Base-by-base conservation (phyloP, 2,888 invertebrate species). In the Cabera pusaria region DNA sequence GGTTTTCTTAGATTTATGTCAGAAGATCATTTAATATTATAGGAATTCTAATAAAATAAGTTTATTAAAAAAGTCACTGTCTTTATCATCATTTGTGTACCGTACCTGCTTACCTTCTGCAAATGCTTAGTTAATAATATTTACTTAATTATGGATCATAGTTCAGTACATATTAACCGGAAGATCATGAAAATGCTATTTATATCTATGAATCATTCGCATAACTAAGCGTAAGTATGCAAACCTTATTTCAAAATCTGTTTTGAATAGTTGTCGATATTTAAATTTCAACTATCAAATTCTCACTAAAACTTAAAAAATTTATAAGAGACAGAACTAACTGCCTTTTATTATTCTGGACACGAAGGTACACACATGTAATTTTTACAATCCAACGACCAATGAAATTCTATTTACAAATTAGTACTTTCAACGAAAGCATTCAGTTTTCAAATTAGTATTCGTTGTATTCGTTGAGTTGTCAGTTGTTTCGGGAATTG, bases 401-500 rank as follows among this genome's bases (percentile, higher is more conserved):
- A 32, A 32, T 32, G 21, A 21, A 10, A 3, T 21, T 38, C 20
- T n/a, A 21, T 22, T 26, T 18, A 22, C 11, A 32, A 32, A 38
- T 31, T 31, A 23, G 6, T 25, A 19, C 9, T 29, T 21, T 37
- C 26, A 45, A 29, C 29, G 38, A 27, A 33, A 22, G 40, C 29
- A 14, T 32, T 21, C 31, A 11, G 21, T 22, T 32, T 27, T 29
- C 35, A 31, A 45, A 67, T 78, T 74, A 56, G 69, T 74, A 79
- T 77, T 70, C 76, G 44, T 44, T 43, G 53, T 57, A 55, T 34
- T 43, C 39, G 27, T 35, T 33, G 56, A 59, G 57, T 54, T 2
- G 64, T 62, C 2, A 14, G 3, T 3, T 46, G 61, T 65, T 75
- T 76, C 54, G 71, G 67, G 70, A 69, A 72, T 66, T 49, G 55